A percentile compares a stretch with the other conserved stretches of the same genome.
These are phyloP conservation scores for Mythimna lalbum DNA, from an alignment of 2,888 invertebrate species.

Conservation along the genomic window DNA sequence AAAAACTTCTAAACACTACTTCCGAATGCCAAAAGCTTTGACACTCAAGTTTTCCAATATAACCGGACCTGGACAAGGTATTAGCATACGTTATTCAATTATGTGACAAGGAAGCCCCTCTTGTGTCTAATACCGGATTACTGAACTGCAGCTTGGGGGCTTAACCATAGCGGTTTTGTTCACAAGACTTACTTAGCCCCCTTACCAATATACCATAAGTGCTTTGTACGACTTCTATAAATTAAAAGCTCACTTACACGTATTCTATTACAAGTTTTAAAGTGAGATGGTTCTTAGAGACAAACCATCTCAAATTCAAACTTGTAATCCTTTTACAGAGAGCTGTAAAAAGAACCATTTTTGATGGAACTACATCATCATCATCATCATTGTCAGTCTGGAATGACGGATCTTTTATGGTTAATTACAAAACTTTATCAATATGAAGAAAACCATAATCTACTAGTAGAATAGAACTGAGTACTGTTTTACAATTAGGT, in stretches of 20 bases:
- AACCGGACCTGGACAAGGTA: slow-evolving; percentile 16
- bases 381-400: not conserved
- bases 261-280: not conserved
- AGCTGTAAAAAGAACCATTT: not conserved
- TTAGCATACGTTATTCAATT: slow-evolving; percentile 57
- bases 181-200: slow-evolving; percentile 15
- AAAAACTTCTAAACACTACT: not conserved
- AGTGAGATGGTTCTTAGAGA: not conserved
- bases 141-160: slow-evolving; percentile 21
- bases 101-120: slow-evolving; percentile 56
- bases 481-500: not conserved
- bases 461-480: not conserved
- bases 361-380: not conserved
- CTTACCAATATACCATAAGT: slow-evolving; percentile 4
- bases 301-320: too few species aligned
- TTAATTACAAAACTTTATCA: too few species aligned
- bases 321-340: too few species aligned
- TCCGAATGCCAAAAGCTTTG: slow-evolving; percentile 14
- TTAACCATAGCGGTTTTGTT: slow-evolving; percentile 47
- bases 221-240: slow-evolving; percentile 36
- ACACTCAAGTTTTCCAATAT: not conserved
- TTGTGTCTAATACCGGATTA: slow-evolving; percentile 44
- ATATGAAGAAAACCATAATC: not conserved
- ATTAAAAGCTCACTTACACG: slow-evolving; percentile 16
- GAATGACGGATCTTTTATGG: too few species aligned